Base-by-base conservation (phyloP, 2,888 invertebrate species). In the Teleiodes luculella region DNA sequence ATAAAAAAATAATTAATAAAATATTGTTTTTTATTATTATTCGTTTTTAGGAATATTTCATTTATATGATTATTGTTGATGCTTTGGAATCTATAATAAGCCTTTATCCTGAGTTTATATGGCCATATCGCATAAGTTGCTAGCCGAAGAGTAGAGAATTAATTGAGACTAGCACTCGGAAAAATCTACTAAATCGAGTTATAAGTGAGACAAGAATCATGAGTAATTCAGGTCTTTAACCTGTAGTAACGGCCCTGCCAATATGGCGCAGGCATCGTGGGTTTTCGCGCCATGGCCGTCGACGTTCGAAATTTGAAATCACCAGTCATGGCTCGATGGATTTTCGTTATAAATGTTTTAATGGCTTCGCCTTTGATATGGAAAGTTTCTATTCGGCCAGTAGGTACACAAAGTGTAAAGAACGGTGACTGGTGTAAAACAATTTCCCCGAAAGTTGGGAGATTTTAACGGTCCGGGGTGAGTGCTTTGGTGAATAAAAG, bases 301-400 rank as follows among this genome's bases (percentile, higher is more conserved):
- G 18, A 8, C 39, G 39, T 41, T 41, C 39, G 39, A 41, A 41
- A 41, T 41, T 41, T 41, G 18, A 41, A 41, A 41, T 41, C 18
- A 18, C 18, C 39, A 18, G 20, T 41, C 39, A 41, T 41, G 39
- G 39, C 39, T 18, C 10, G 8, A 39, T 39, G 16, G 39, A 39
- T 14, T 7, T 39, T 39, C 8, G 10, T 39, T 39, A 39, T 39
- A 39, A 39, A 39, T 39, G 39, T 13, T 37, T 37, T 37, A 14
- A 14, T 5, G 39, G 18, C 16, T 8, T 3, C 18, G 14, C 7
- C 24, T 24, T 24, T 24, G 24, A 24, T 39, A 39, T 18, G 39
- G 8, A 3, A 8, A 39, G 39, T 39, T 39, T 39, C 3, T 36
- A 36, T 14, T 36, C 5, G 36, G 36, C 36, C 39, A 39, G 39